Evolutionary conservation across 2,888 invertebrate species (phyloP).

Genomic region (Drosophila falleni): DNA sequence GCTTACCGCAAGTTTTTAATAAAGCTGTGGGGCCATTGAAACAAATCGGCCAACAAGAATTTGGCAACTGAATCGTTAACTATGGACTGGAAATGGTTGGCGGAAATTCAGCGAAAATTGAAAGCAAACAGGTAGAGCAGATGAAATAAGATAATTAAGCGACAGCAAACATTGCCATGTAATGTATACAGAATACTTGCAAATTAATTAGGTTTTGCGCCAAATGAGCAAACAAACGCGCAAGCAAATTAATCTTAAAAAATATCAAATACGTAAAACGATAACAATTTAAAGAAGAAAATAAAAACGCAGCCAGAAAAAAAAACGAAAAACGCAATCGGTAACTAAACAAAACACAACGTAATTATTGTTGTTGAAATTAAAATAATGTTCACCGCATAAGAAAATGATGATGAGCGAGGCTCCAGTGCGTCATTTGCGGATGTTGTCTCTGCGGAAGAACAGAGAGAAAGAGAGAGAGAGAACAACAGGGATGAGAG

Average conservation of each 20-base stretch:
- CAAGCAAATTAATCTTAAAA: slow-evolving; percentile 38
- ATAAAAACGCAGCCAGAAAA: slow-evolving; percentile 7
- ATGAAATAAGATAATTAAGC: slow-evolving; percentile 41
- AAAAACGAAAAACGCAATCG: slow-evolving; percentile 1
- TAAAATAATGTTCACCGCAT: slow-evolving; percentile 79
- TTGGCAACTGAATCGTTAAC: slow-evolving; percentile 23
- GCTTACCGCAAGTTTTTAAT: slow-evolving; percentile 30
- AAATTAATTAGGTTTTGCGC: slow-evolving; percentile 42
- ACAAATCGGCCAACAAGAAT: slow-evolving; percentile 14
- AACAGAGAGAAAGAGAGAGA: slow-evolving; percentile 46
- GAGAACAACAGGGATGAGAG: slow-evolving; percentile 24
- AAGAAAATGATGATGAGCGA: slow-evolving; percentile 84
- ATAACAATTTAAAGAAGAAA: slow-evolving; percentile 8
- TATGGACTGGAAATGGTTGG: slow-evolving; percentile 9
- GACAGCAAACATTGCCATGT: slow-evolving; percentile 5
- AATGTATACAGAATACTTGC: slow-evolving; percentile 1
- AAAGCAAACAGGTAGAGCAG: slow-evolving; percentile 29
- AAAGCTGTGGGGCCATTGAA: slow-evolving; percentile 9
- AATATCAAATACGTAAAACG: slow-evolving; percentile 13
- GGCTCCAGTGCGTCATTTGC: slow-evolving; percentile 76
- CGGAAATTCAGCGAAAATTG: slow-evolving; percentile 17
- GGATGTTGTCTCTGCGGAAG: slow-evolving; percentile 56
- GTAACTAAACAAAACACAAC: slow-evolving; percentile 27
- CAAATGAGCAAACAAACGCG: slow-evolving; percentile 48
- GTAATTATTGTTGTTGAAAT: slow-evolving; percentile 12